Conservation (phyloP, 2,797 vertebrate species). For the Enteromius trimaculatus region DNA sequence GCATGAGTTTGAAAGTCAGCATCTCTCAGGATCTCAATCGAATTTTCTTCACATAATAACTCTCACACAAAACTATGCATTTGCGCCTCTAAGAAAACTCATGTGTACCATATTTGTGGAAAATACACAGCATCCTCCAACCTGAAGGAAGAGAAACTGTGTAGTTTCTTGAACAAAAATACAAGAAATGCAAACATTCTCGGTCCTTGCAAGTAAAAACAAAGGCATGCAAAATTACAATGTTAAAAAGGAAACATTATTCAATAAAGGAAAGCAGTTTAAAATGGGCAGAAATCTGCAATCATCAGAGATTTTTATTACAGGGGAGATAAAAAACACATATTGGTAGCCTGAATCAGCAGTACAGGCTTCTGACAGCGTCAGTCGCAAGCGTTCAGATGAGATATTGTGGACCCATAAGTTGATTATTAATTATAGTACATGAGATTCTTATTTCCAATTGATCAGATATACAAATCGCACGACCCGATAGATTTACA, state of each 20-base stretch:
- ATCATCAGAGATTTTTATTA: constrained; percentile 23
- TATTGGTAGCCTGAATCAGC: background rate
- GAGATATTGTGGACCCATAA: background rate
- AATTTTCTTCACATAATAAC: background rate
- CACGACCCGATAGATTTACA: constrained; percentile 28
- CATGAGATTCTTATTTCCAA: constrained; percentile 25
- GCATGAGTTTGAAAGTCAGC: background rate
- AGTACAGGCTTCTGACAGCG: background rate
- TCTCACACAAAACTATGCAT: background rate
- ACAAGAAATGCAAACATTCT: constrained; percentile 69
- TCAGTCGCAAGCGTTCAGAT: background rate
- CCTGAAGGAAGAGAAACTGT: constrained; percentile 66
- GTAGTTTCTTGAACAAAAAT: constrained; percentile 60
- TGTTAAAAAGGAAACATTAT: constrained; percentile 66
- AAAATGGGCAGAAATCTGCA: constrained; percentile 20
- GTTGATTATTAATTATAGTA: background rate
- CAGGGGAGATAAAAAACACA: constrained; percentile 6
- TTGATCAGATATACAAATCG: constrained; percentile 29
- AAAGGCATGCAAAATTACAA: constrained; percentile 73
- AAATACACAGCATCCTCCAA: constrained; percentile 61
- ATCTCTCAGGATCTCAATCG: background rate
- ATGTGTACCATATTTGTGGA: background rate
- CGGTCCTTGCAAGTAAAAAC: constrained; percentile 65
- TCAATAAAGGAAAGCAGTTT: constrained; percentile 55
- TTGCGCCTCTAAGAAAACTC: background rate